phyloP scores from a whole-genome alignment of 2,888 invertebrate species.

The Metallyticus violacea region DNA sequence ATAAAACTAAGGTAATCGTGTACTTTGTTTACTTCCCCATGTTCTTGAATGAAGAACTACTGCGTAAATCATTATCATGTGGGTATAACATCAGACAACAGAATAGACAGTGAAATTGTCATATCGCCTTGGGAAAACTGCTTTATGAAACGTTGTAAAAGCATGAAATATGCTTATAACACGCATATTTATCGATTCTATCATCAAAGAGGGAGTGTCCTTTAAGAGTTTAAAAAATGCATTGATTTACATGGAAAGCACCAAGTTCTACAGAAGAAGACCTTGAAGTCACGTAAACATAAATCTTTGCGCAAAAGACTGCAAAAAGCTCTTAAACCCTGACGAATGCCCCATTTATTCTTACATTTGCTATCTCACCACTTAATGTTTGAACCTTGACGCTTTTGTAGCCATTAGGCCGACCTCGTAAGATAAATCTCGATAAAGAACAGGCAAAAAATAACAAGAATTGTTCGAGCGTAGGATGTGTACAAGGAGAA shows the following conservation, averaged over 20 bases:
- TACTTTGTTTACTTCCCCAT: not conserved
- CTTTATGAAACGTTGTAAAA: not conserved
- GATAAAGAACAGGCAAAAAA: not conserved
- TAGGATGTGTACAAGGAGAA: not conserved
- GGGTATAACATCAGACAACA: not conserved
- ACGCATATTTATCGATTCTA: not conserved
- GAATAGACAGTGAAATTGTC: not conserved
- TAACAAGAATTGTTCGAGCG: no score
- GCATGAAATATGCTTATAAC: not conserved
- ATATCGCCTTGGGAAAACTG: not conserved
- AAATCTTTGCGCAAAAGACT: not conserved
- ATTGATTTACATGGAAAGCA: not conserved
- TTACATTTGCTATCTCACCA: not conserved
- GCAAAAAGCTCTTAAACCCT: not conserved
- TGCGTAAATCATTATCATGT: not conserved
- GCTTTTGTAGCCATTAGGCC: not conserved
- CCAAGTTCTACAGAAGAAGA: not conserved
- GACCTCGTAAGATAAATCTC: not conserved
- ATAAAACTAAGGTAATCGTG: not conserved
- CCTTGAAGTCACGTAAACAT: not conserved
- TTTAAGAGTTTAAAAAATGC: not conserved
- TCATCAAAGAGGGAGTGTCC: not conserved
- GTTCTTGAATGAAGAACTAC: not conserved
- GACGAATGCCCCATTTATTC: not conserved
- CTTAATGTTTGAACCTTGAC: not conserved